Conservation (phyloP, 2,888 invertebrate species). For the Galeruca laticollis region DNA sequence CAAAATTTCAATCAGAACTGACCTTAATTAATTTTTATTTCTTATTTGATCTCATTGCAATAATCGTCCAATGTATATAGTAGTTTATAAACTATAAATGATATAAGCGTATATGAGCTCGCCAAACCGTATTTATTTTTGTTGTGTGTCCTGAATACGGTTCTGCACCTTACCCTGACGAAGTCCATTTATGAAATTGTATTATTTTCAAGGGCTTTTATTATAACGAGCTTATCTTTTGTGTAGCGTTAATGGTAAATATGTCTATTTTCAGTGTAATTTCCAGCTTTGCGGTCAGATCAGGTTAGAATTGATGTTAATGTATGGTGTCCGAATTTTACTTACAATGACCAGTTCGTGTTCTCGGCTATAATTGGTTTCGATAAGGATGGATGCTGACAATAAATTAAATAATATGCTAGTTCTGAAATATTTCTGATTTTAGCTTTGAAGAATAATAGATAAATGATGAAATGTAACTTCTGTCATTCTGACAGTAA, state of each 20-base stretch:
- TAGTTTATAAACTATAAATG: too few species aligned
- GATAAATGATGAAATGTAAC: too few species aligned
- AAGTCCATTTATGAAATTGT: constrained; percentile 56
- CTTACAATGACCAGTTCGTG: background rate
- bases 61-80: too few species aligned
- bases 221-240: constrained; percentile 51
- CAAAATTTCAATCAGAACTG: too few species aligned
- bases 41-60: too few species aligned
- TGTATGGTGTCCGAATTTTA: constrained; percentile 15
- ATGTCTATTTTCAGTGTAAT: constrained; percentile 54
- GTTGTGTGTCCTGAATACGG: background rate
- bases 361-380: background rate
- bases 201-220: constrained; percentile 53
- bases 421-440: too few species aligned
- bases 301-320: constrained; percentile 48
- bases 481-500: too few species aligned
- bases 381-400: background rate
- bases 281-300: constrained; percentile 57
- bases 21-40: too few species aligned
- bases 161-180: constrained; percentile 46
- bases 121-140: too few species aligned
- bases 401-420: background rate
- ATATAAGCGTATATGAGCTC: too few species aligned
- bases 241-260: constrained; percentile 53
- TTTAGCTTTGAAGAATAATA: too few species aligned